Conservation (phyloP, 2,888 invertebrate species). For the Ferrisia virgata region DNA sequence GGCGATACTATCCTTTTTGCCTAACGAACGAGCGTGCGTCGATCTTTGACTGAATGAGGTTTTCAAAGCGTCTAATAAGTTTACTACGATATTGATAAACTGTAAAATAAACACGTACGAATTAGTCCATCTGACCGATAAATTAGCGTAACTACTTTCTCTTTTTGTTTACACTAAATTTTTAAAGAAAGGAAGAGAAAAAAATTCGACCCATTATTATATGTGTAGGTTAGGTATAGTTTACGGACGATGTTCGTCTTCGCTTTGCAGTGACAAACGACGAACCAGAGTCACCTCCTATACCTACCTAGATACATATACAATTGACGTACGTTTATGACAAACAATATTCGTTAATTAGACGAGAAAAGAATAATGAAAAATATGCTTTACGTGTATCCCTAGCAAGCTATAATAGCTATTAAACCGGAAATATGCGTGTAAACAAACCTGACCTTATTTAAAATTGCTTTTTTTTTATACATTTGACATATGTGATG, state of each 20-base stretch:
- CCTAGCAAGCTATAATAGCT: background rate
- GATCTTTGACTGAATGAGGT: slow-evolving; percentile 91
- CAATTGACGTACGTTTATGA: slow-evolving; percentile 5
- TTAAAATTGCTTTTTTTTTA: background rate
- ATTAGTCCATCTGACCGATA: background rate
- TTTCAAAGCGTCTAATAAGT: slow-evolving; percentile 85
- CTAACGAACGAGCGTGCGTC: slow-evolving; percentile 76
- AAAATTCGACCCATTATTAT: slow-evolving; percentile 43
- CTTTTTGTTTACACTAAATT: background rate
- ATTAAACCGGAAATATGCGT: too few relatives aligned
- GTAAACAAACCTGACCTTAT: slow-evolving; percentile 20
- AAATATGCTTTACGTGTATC: slow-evolving; percentile 4
- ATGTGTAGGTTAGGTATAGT: too few relatives aligned
- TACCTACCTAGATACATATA: too few relatives aligned
- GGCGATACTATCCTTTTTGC: slow-evolving; percentile 82
- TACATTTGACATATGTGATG: background rate
- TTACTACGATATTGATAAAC: slow-evolving; percentile 90
- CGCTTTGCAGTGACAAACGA: background rate
- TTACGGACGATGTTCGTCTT: slow-evolving; percentile 33
- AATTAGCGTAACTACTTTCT: slow-evolving; percentile 16
- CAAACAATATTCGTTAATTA: slow-evolving; percentile 19
- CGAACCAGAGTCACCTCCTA: background rate
- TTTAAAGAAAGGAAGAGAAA: too few relatives aligned
- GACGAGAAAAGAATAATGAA: background rate
- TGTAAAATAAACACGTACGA: slow-evolving; percentile 53